Evolutionary conservation across 1,140 invertebrate genomes (phyloP).

Genomic region (Panonychus citri): DNA sequence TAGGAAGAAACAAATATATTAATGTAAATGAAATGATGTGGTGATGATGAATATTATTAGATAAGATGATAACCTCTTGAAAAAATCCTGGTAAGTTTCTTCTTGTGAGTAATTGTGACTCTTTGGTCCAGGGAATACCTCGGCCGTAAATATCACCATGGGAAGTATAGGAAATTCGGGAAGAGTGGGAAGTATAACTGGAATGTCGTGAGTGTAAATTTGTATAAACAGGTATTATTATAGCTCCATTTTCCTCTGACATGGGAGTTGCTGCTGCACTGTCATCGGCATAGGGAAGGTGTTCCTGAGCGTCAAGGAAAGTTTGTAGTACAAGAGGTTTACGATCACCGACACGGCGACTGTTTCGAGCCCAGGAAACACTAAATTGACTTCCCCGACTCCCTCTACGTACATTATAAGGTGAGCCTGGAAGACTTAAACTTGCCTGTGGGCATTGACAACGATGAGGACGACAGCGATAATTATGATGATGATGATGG

Average conservation of each 20-base stretch:
- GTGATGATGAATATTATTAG: too few relatives aligned
- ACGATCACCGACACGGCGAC: slow-evolving; percentile 43
- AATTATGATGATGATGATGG: too few relatives aligned
- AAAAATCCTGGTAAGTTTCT: slow-evolving; percentile 17
- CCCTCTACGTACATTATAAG: slow-evolving; percentile 59
- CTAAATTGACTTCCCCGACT: slow-evolving; percentile 74
- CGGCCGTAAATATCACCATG: slow-evolving; percentile 55
- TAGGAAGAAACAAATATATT: too few relatives aligned
- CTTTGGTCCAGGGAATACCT: slow-evolving; percentile 40
- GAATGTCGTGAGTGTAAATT: slow-evolving; percentile 46
- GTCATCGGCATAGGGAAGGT: slow-evolving; percentile 88
- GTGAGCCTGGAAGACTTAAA: slow-evolving; percentile 82
- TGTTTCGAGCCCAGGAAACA: slow-evolving; percentile 40
- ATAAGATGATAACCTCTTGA: slow-evolving; percentile 16
- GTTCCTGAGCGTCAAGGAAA: slow-evolving; percentile 81
- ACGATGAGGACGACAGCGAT: neutral
- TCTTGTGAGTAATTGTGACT: slow-evolving; percentile 47
- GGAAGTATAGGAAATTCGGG: slow-evolving; percentile 69
- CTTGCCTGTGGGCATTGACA: slow-evolving; percentile 53
- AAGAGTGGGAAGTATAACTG: slow-evolving; percentile 78
- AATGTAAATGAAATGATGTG: too few relatives aligned
- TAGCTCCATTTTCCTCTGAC: slow-evolving; percentile 87
- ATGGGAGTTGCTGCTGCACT: slow-evolving; percentile 91
- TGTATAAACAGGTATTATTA: slow-evolving; percentile 60
- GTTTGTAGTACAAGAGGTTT: slow-evolving; percentile 81